phyloP scores from a whole-genome alignment of 2,888 invertebrate species.

The Sesia bembeciformis region DNA sequence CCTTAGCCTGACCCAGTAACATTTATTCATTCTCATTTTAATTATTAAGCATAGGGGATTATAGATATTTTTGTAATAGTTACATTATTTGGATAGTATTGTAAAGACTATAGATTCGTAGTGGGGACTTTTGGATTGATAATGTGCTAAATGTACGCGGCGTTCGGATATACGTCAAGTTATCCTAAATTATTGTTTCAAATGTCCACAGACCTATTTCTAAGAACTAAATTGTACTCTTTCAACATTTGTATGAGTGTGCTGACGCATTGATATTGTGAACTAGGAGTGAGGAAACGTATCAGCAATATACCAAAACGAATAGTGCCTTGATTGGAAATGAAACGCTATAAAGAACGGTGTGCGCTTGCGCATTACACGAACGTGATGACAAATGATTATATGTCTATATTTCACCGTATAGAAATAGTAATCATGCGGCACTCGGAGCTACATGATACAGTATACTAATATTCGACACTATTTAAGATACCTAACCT shows the following conservation, averaged over 20 bases:
- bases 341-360: conserved; percentile 46
- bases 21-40: conserved; percentile 29
- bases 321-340: conserved; percentile 68
- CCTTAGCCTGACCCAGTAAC: conserved; percentile 69
- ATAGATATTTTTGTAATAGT: conserved; percentile 73
- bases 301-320: conserved; percentile 74
- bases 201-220: conserved; percentile 19
- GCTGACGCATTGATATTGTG: conserved; percentile 59
- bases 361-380: conserved; percentile 39
- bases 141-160: conserved; percentile 9
- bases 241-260: conserved; percentile 46
- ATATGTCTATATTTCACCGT: conserved; percentile 72
- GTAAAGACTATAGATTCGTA: conserved; percentile 37
- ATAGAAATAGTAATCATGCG: conserved; percentile 73
- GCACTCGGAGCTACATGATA: conserved; percentile 40
- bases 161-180: background rate
- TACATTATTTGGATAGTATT: conserved; percentile 55
- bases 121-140: conserved; percentile 27
- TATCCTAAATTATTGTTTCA: conserved; percentile 19
- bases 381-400: conserved; percentile 50
- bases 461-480: conserved; percentile 31
- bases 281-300: conserved; percentile 69
- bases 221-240: conserved; percentile 56
- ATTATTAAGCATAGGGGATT: conserved; percentile 60
- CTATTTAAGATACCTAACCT: conserved; percentile 42